Evolutionary conservation across 1,140 invertebrate genomes (phyloP).

Genomic region (Gonioctena quinquepunctata): DNA sequence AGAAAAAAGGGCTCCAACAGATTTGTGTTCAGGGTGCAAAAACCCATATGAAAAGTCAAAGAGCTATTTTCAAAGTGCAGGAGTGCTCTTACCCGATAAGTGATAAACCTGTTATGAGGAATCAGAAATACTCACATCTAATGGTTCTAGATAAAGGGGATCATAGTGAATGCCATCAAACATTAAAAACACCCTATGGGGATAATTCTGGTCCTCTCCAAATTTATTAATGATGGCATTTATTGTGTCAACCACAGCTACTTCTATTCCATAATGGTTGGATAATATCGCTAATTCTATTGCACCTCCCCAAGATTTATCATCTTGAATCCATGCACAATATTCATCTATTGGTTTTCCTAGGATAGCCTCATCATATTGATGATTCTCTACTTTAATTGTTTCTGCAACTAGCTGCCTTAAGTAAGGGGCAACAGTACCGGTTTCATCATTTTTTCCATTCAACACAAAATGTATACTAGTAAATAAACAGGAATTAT

Average conservation of each 20-base stretch:
- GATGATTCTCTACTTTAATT: conserved; percentile 74
- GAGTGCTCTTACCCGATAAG: too few relatives aligned
- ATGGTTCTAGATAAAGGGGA: conserved; percentile 83
- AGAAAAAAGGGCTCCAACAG: too few relatives aligned
- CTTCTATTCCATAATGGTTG: conserved; percentile 87
- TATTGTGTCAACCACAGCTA: conserved; percentile 90
- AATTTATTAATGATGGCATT: conserved; percentile 90
- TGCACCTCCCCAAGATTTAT: conserved; percentile 91
- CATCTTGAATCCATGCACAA: conserved; percentile 82
- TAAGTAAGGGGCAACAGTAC: conserved; percentile 71
- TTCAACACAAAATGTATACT: conserved; percentile 76
- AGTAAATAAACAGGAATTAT: conserved; percentile 95
- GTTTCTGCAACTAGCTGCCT: conserved; percentile 84
- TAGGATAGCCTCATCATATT: conserved; percentile 84
- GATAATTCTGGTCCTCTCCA: conserved; percentile 89
- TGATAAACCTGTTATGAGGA: too few relatives aligned
- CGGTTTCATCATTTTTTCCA: conserved; percentile 76
- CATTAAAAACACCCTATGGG: conserved; percentile 82
- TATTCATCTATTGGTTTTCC: conserved; percentile 86
- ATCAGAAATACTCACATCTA: conserved; percentile 61
- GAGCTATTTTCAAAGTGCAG: too few relatives aligned
- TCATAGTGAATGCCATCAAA: conserved; percentile 98
- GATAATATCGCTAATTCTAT: conserved; percentile 92
- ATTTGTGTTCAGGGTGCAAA: too few relatives aligned
- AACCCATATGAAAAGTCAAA: too few relatives aligned